Percentiles rank a stretch among this genome's conserved stretches.
Conservation (phyloP, 2,888 invertebrate genomes). For the Hydraecia micacea region DNA sequence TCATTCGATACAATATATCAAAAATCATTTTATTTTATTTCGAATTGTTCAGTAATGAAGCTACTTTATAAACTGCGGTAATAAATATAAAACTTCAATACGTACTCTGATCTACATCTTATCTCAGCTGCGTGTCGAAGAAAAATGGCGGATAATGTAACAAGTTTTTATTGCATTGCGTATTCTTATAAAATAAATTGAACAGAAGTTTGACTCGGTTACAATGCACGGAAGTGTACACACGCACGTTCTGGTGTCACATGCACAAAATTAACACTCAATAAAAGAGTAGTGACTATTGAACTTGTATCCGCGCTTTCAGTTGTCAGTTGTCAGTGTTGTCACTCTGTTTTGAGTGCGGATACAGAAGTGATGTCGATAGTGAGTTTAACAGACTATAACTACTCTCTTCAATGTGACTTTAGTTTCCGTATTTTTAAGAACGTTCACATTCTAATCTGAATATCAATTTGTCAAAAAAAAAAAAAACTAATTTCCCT, state of each 20-base stretch:
- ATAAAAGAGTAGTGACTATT: background rate
- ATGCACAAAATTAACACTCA: slow-evolving; percentile 5
- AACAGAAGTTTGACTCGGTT: slow-evolving; percentile 39
- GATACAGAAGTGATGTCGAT: background rate
- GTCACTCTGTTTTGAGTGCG: slow-evolving; percentile 2
- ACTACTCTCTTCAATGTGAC: background rate
- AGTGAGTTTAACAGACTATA: background rate
- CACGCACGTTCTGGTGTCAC: background rate
- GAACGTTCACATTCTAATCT: background rate
- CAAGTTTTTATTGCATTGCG: slow-evolving; percentile 49
- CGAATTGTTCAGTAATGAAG: slow-evolving; percentile 45
- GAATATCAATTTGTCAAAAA: background rate
- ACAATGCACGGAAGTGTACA: slow-evolving; percentile 18
- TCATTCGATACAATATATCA: slow-evolving; percentile 36
- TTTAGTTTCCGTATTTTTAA: background rate
- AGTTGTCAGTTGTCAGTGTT: slow-evolving; percentile 12
- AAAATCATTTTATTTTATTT: slow-evolving; percentile 43
- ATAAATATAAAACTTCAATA: slow-evolving; percentile 55
- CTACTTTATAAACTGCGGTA: slow-evolving; percentile 41
- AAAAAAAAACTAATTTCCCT: background rate
- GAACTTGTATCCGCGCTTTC: slow-evolving; percentile 9
- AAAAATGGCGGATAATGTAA: slow-evolving; percentile 49
- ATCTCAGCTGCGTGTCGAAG: slow-evolving; percentile 49
- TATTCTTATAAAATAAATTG: slow-evolving; percentile 24
- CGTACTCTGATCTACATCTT: slow-evolving; percentile 31